Evolutionary conservation across 2,888 invertebrate species (phyloP), one percentile per base, ranked within the genome.

Genomic region (Caradrina clavipalpis): DNA sequence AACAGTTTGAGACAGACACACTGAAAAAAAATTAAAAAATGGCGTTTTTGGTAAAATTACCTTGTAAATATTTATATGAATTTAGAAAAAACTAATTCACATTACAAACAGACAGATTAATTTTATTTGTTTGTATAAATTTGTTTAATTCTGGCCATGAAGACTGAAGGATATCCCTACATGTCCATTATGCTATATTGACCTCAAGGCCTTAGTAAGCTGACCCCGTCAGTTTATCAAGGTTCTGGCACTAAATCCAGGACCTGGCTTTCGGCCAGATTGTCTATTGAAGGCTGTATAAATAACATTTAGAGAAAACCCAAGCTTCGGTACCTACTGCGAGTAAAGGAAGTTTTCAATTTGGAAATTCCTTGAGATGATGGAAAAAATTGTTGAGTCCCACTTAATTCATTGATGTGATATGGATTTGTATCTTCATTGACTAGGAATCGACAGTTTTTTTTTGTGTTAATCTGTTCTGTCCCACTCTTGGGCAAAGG

Each of bases 221-320:
- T 49, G 47, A 42, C 31, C 39, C 19, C 42, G 42, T 63, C 22
- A 19, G 13, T 47, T 17, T 69, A 19, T 59, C 69, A 69, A 53
- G 17, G 22, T 19, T 35, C 4, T 22, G 21, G 5, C 42, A 31
- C 17, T 72, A 22, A 70, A 50, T 72, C 64, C 55, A 55, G 22
- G 31, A 17, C 19, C 31, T 64, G 70, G 70, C 64, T 64, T 21
- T 17, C 11, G 1, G 72, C 63, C 63, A 71, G 54, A 54, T 54
- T 42, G 39, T 39, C 53, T 21, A n/a, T 62, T 47, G 26, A 62
- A 42, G 8, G 6, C 8, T 22, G n/a, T 62, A 15, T 61, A 26
- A 26, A 26, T 54, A 47, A 54, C 47, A n/a, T 47, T 10, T n/a
- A 5, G 1, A 39, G 31, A 26, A 22, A 31, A 2, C 21, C 11